Base-by-base conservation (phyloP, 1,140 invertebrate genomes). In the Teleogryllus occipitalis region DNA sequence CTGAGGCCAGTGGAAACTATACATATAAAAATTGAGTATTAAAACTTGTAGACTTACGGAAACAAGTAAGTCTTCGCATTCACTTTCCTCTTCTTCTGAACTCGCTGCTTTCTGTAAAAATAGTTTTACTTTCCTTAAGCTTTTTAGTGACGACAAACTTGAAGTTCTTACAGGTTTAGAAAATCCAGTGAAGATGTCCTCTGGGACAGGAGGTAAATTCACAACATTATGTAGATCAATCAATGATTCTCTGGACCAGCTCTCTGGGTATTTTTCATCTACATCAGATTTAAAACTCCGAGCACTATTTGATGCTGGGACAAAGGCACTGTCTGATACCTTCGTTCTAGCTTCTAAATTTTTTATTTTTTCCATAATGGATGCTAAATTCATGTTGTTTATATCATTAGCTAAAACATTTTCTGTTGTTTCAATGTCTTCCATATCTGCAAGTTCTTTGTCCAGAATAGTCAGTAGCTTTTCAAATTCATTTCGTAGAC, bases 11-110 rank as follows among this genome's bases (percentile, higher is more conserved):
- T 39, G 27, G 5, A 39, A 39, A 39, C 27, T 39, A 5, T 2
- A 39, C 5, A 39, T 39, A 39, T 39, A 39, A 39, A 39, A 39
- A 39, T 77, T 79, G 22, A 47, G 73, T 54, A 48, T 76, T 47
- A 14, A 77, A 74, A 76, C 10, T 15, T n/a, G 22, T 2, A 5
- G 27, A 74, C 74, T 76, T 80, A 74, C 73, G 8, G 54, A 15
- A 65, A 22, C 78, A 14, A 75, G 12, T 10, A 73, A 47, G 89
- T 90, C 79, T 90, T 90, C 83, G 88, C 91, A 82, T 90, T 90
- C 10, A 87, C 91, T 18, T 12, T 87, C 86, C 39, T 87, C 86
- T 39, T 84, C 83, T 15, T 85, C 85, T 79, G 80, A 81, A 72
- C 81, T 86, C 74, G 84, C 85, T 8, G 84, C 85, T 81, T 84